Evolutionary conservation across 1,140 invertebrate genomes (phyloP).

Genomic region (Habropoda laboriosa): DNA sequence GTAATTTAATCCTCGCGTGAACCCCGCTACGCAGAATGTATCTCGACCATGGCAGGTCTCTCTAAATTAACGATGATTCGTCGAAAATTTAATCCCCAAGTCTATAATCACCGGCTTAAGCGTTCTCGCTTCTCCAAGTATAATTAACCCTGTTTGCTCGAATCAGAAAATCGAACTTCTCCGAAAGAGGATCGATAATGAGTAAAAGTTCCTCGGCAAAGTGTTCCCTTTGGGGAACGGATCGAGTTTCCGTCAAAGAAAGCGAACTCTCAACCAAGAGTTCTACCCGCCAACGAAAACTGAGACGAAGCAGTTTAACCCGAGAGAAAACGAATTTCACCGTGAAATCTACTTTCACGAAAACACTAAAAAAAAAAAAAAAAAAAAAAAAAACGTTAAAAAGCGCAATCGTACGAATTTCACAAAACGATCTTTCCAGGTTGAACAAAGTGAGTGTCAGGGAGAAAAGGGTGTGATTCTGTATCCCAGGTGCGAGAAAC

Average conservation of each 20-base stretch:
- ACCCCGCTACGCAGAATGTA: too few relatives aligned
- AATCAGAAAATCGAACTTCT: background rate
- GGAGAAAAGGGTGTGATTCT: background rate
- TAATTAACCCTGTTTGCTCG: background rate
- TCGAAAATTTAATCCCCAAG: too few relatives aligned
- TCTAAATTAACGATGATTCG: too few relatives aligned
- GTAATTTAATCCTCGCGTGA: too few relatives aligned
- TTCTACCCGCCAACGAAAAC: background rate
- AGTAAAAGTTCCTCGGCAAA: background rate
- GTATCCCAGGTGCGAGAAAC: background rate
- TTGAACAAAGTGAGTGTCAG: too few relatives aligned
- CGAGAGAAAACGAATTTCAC: background rate
- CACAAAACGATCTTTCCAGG: background rate
- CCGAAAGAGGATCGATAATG: background rate
- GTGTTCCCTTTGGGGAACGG: background rate
- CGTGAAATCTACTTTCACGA: too few relatives aligned
- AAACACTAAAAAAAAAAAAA: too few relatives aligned
- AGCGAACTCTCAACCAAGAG: background rate
- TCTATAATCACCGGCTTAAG: too few relatives aligned
- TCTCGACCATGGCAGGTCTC: too few relatives aligned
- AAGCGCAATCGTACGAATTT: background rate
- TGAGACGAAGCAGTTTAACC: too few relatives aligned
- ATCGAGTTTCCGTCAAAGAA: slow-evolving; percentile 1
- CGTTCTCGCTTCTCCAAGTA: too few relatives aligned
- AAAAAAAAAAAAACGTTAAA: background rate